Conservation (phyloP, 1,140 invertebrate genomes). For the Drosophila subpulchrella region DNA sequence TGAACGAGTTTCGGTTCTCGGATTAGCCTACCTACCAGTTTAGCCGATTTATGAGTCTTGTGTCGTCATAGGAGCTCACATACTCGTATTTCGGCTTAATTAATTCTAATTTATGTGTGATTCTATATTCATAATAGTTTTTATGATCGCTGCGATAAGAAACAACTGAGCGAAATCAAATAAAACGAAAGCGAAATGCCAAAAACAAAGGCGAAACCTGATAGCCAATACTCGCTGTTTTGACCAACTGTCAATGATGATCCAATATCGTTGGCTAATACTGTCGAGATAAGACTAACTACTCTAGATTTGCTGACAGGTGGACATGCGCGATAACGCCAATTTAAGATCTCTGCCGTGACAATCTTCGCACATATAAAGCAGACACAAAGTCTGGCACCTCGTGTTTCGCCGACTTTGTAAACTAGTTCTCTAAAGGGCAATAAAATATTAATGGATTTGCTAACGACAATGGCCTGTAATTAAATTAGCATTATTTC, state of each 20-base stretch:
- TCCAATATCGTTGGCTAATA: constrained; percentile 9
- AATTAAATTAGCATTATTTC: constrained; percentile 48
- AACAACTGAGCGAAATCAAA: constrained; percentile 33
- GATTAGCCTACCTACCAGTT: constrained; percentile 62
- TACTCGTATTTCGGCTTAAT: constrained; percentile 55
- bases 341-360: background rate
- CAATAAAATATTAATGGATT: constrained; percentile 38
- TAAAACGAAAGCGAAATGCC: constrained; percentile 71
- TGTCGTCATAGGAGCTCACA: constrained; percentile 56
- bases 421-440: constrained; percentile 31
- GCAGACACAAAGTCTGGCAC: constrained; percentile 32
- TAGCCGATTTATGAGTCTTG: constrained; percentile 39
- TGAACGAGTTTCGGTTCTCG: constrained; percentile 42
- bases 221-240: constrained; percentile 14
- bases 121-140: constrained; percentile 71
- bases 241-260: constrained; percentile 2
- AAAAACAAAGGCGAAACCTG: constrained; percentile 29
- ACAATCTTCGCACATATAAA: constrained; percentile 11
- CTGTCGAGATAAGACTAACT: background rate
- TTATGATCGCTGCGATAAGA: constrained; percentile 46
- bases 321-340: background rate
- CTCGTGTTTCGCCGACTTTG: constrained; percentile 1
- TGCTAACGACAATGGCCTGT: constrained; percentile 38
- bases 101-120: constrained; percentile 80
- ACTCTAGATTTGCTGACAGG: constrained; percentile 8